Evolutionary conservation across 2,888 invertebrate genomes (phyloP), one percentile per base, ranked within the genome.

Genomic region (Ganaspis brasiliensis): DNA sequence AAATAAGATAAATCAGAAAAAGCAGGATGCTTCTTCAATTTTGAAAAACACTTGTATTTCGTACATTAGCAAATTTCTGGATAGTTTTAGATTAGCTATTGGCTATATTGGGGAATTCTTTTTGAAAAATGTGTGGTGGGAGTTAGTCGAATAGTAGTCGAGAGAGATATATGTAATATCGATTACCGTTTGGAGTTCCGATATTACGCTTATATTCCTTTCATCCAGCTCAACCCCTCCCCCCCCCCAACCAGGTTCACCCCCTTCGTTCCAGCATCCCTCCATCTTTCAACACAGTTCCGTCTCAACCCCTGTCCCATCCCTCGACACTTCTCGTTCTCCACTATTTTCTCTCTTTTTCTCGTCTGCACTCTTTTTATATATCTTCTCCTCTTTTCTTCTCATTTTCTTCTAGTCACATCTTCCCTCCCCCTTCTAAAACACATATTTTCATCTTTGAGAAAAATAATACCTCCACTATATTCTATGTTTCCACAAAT

Each of bases 131-230:
- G 80, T 81, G 21, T 45, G 71, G 73, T 78, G 74, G 81, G 82
- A 82, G 77, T 76, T 76, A 83, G 83, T 85, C 84, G 86, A 86
- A 87, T 87, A 86, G 87, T 86, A 86, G 87, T 83, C 82, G 84
- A 73, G 59, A 75, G 75, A 84, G 86, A 87, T 86, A 86, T 85
- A 87, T 85, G 83, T 84, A 86, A 88, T 89, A 89, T 89, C 89
- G 89, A 89, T 89, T 89, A 89, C 89, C 88, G 86, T 89, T 89
- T 87, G 86, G 85, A 85, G 79, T 86, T 85, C 86, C 83, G 84
- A 89, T 89, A 89, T 89, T 89, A 88, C 89, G 84, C 86, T 85
- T 78, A 85, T 85, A 84, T 84, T 83, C 82, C 83, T 67, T 67
- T 67, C 45, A 67, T 81, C 79, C 78, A 72, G 76, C 78, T 80